phyloP scores from a whole-genome alignment of 2,113 vertebrate species.

The Amphiprion percula region DNA sequence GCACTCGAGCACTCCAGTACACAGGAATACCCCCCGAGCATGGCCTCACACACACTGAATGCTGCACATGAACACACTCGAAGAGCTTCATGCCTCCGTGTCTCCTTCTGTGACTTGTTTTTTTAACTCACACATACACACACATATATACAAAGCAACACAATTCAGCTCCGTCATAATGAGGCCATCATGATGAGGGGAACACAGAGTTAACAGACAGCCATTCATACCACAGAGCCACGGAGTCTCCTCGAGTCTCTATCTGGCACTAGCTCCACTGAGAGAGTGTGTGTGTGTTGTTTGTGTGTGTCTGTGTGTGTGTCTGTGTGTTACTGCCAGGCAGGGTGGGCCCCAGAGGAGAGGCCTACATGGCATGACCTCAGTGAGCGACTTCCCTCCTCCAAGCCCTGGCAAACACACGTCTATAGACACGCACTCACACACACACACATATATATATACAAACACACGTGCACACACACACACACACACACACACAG shows the following conservation, averaged over 20 bases:
- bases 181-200: slow-evolving; percentile 69
- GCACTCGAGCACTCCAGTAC: slow-evolving; percentile 42
- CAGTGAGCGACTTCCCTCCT: slow-evolving; percentile 69
- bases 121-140: slow-evolving; percentile 31
- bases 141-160: slow-evolving; percentile 32
- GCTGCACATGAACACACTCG: slow-evolving; percentile 60
- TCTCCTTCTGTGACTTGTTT: slow-evolving; percentile 14
- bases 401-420: slow-evolving; percentile 47
- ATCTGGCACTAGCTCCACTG: slow-evolving; percentile 57
- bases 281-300: slow-evolving; percentile 49
- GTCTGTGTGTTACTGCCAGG: slow-evolving; percentile 54
- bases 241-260: slow-evolving; percentile 62
- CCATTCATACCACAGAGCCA: slow-evolving; percentile 62
- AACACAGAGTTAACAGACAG: slow-evolving; percentile 70
- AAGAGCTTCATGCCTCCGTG: slow-evolving; percentile 31
- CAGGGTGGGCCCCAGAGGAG: slow-evolving; percentile 65
- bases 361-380: slow-evolving; percentile 74
- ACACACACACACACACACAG: slow-evolving; percentile 51
- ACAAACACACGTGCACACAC: slow-evolving; percentile 34
- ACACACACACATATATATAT: slow-evolving; percentile 35
- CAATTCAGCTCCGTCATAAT: slow-evolving; percentile 64
- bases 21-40: slow-evolving; percentile 48
- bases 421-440: slow-evolving; percentile 23
- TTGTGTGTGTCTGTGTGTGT: slow-evolving; percentile 44
- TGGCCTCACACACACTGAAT: slow-evolving; percentile 35